A percentile compares a stretch with the other conserved stretches of the same genome.
Conservation (phyloP, 2,888 invertebrate genomes). For the Eledone cirrhosa region DNA sequence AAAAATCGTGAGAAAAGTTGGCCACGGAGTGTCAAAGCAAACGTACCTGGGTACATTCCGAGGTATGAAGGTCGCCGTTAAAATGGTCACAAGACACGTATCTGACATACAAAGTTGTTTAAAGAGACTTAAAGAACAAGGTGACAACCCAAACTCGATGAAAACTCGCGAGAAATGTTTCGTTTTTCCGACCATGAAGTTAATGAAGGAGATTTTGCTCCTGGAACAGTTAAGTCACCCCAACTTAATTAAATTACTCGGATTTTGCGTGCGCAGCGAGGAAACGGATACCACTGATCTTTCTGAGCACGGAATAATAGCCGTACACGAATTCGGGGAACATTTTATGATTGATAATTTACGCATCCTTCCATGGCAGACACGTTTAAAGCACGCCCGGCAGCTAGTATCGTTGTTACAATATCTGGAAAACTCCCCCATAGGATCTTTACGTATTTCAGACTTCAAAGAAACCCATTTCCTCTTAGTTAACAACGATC, state of each 20-base stretch:
- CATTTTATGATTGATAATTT: slow-evolving; percentile 52
- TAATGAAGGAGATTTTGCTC: slow-evolving; percentile 64
- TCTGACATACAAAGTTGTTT: slow-evolving; percentile 57
- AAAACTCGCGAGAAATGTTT: slow-evolving; percentile 48
- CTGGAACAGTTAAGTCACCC: slow-evolving; percentile 58
- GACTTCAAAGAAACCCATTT: slow-evolving; percentile 63
- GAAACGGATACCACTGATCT: slow-evolving; percentile 61
- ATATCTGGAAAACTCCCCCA: slow-evolving; percentile 59
- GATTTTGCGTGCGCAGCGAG: slow-evolving; percentile 62
- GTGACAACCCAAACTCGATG: slow-evolving; percentile 33
- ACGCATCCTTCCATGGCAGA: slow-evolving; percentile 50
- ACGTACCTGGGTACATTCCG: slow-evolving; percentile 55
- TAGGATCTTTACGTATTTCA: slow-evolving; percentile 60
- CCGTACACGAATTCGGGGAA: slow-evolving; percentile 58
- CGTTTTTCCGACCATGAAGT: slow-evolving; percentile 57
- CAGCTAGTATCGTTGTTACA: slow-evolving; percentile 55
- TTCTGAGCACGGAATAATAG: slow-evolving; percentile 58
- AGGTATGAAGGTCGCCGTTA: slow-evolving; percentile 55
- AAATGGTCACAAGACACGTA: slow-evolving; percentile 63
- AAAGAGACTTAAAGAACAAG: slow-evolving; percentile 39
- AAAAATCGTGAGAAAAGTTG: slow-evolving; percentile 54
- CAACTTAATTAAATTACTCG: slow-evolving; percentile 56
- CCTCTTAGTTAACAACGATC: slow-evolving; percentile 48
- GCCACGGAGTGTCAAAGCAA: slow-evolving; percentile 63
- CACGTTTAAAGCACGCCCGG: slow-evolving; percentile 49